Evolutionary conservation across 2,888 invertebrate species (phyloP), one percentile per base, ranked within the genome.

Genomic region (Megamerina dolium): DNA sequence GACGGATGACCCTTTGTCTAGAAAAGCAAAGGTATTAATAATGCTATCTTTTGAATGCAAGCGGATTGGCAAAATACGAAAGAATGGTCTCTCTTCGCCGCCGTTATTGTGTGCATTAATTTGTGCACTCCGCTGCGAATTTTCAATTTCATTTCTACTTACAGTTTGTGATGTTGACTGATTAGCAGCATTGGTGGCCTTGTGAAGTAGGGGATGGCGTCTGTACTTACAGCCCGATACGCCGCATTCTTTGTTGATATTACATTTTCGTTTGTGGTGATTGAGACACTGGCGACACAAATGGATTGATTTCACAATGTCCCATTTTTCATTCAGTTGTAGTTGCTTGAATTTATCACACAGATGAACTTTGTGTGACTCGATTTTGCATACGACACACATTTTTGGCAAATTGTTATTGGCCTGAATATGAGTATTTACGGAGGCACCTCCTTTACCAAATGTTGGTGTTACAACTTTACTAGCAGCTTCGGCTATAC

Each of bases 401-500:
- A n/a, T n/a, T 14, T 5, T n/a, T n/a, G n/a, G n/a, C n/a, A n/a
- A n/a, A n/a, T n/a, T 6, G 6, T 31, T 12, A 6, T n/a, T n/a
- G n/a, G n/a, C n/a, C n/a, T n/a, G n/a, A n/a, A n/a, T n/a, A n/a
- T n/a, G n/a, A n/a, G n/a, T n/a, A n/a, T n/a, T n/a, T n/a, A n/a
- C n/a, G n/a, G n/a, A n/a, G n/a, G n/a, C n/a, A n/a, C n/a, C n/a
- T n/a, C n/a, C n/a, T n/a, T n/a, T n/a, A n/a, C n/a, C n/a, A n/a
- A n/a, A n/a, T n/a, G n/a, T n/a, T n/a, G n/a, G 27, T 14, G 21
- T 20, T 3, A 33, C 31, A 12, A 39, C 35, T 10, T 26, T 32
- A 19, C 33, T 41, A 12, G 37, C 41, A 3, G 45, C 31, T 31
- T 43, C 38, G 21, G 38, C 32, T 10, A 45, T 19, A n/a, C 12